Percentiles rank a stretch among this genome's conserved stretches.
These are phyloP conservation scores for Heliornis fulica DNA, from an alignment of 2,113 vertebrate genomes.

Conservation along the genomic window DNA sequence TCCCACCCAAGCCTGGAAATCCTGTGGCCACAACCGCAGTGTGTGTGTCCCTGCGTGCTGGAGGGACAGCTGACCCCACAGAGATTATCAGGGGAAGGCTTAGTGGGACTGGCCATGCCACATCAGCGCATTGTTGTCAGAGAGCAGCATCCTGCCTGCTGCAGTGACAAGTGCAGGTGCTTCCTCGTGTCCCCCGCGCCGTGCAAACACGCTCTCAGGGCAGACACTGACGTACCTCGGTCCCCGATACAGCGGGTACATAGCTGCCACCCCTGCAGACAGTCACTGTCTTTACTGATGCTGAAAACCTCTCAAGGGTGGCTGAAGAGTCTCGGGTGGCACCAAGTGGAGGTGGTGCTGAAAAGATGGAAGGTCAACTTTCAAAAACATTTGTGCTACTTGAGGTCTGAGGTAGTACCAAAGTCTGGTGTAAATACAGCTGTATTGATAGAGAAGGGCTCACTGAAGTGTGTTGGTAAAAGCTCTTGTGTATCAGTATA, in stretches of 20 bases:
- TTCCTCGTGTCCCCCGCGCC: neutral
- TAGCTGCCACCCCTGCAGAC: too few species aligned
- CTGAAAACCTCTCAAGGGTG: neutral
- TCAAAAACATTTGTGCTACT: neutral
- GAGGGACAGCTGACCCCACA: neutral
- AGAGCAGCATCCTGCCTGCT: neutral
- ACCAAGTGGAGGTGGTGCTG: neutral
- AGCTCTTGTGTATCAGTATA: neutral
- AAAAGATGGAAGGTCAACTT: neutral
- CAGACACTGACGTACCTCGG: neutral
- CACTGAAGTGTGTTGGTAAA: neutral
- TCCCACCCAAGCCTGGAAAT: neutral
- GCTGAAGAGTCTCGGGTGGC: neutral
- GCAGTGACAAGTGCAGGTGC: neutral
- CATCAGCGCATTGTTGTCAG: neutral
- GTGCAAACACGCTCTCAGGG: neutral
- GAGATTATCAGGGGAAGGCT: neutral
- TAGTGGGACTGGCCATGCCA: neutral
- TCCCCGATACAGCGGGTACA: rapidly evolving
- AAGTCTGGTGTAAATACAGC: neutral
- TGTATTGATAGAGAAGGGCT: neutral
- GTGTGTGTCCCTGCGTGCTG: neutral
- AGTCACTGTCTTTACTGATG: rapidly evolving
- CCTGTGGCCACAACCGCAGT: rapidly evolving
- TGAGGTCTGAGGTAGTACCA: neutral